A percentile compares a stretch with the other conserved stretches of the same genome.
These are phyloP conservation scores for Poecilia picta DNA, from an alignment of 2,797 vertebrate genomes.

Conservation along the genomic window DNA sequence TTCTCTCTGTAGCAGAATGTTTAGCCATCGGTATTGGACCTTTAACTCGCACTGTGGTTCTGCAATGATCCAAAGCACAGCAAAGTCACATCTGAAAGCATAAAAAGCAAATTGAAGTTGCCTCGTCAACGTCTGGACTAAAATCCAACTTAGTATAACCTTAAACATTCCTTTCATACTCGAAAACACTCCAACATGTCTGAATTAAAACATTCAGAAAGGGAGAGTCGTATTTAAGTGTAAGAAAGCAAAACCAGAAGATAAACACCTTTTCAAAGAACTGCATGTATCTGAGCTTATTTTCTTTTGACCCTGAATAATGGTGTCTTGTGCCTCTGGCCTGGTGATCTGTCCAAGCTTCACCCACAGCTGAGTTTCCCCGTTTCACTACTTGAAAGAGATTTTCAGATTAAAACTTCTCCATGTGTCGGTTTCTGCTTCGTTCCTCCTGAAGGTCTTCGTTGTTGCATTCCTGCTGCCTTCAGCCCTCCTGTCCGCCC, in stretches of 20 bases:
- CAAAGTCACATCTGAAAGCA: background rate
- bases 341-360: background rate
- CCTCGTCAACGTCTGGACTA: background rate
- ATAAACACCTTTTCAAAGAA: background rate
- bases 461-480: slow-evolving; percentile 14
- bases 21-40: background rate
- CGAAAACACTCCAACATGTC: background rate
- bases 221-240: background rate
- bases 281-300: background rate
- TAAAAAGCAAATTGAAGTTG: background rate
- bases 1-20: background rate
- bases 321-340: background rate
- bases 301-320: background rate
- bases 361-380: background rate
- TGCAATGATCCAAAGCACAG: background rate
- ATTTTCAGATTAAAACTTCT: background rate
- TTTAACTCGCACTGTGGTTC: background rate
- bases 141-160: background rate
- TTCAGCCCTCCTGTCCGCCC: slow-evolving; percentile 2
- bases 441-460: slow-evolving; percentile 9
- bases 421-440: background rate
- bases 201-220: background rate
- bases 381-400: background rate
- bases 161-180: background rate
- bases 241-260: background rate